These are phyloP conservation scores for Abrostola triplasia DNA, from an alignment of 2,888 invertebrate genomes.

Conservation along the genomic window DNA sequence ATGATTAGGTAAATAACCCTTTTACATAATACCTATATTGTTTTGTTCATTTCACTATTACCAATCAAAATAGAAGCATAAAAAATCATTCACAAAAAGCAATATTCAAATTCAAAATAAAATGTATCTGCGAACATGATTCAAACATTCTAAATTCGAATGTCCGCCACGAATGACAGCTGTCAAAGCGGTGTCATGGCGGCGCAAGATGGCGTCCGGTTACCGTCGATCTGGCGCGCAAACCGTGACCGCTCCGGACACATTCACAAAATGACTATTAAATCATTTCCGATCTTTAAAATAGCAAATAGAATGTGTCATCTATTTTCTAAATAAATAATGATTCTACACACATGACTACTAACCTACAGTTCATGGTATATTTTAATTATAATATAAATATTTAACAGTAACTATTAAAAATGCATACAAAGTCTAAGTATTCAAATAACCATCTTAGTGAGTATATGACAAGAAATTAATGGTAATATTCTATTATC, in stretches of 20 bases:
- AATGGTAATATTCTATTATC: no score
- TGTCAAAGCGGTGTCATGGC: constrained; percentile 86
- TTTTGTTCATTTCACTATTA: neutral
- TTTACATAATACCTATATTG: neutral
- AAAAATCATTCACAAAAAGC: constrained; percentile 37
- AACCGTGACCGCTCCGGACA: constrained; percentile 71
- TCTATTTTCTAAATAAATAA: constrained; percentile 38
- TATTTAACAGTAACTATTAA: no score
- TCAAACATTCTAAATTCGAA: constrained; percentile 83
- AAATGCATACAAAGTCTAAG: no score
- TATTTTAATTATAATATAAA: neutral
- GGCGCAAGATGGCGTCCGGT: constrained; percentile 85
- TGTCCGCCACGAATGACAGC: constrained; percentile 84
- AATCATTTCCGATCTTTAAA: constrained; percentile 81
- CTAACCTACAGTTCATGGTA: constrained; percentile 19
- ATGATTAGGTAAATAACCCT: neutral
- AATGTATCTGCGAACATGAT: constrained; percentile 66
- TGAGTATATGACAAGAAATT: no score
- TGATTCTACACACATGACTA: constrained; percentile 17
- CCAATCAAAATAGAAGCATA: constrained; percentile 9
- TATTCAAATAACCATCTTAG: no score
- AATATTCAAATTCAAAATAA: constrained; percentile 51
- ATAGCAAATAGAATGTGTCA: constrained; percentile 67
- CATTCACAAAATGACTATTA: constrained; percentile 75
- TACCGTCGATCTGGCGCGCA: constrained; percentile 79